Percentiles rank a stretch among this genome's conserved stretches.
Conservation (phyloP, 2,113 vertebrate genomes). For the Apteryx mantelli region DNA sequence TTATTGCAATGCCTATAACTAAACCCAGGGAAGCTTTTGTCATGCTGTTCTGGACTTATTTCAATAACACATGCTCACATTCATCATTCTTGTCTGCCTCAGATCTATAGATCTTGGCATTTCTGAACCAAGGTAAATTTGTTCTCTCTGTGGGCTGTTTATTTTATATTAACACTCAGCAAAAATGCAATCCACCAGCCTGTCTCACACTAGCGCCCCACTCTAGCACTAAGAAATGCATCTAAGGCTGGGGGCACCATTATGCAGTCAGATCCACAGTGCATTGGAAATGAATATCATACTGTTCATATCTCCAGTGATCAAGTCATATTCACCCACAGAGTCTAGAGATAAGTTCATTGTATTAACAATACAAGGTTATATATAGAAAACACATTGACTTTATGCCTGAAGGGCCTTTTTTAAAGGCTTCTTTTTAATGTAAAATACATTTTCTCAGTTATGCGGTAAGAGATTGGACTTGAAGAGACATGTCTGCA, state of each 20-base stretch:
- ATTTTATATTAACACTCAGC: conserved; percentile 18
- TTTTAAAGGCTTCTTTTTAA: conserved; percentile 65
- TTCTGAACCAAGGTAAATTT: conserved; percentile 28
- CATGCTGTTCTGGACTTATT: neutral
- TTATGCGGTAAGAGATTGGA: conserved; percentile 21
- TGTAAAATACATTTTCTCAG: conserved; percentile 69
- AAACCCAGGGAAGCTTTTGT: neutral
- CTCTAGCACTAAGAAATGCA: conserved; percentile 35
- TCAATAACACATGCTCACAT: conserved; percentile 9
- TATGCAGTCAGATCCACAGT: neutral
- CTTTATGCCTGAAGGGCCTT: conserved; percentile 49
- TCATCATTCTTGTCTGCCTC: conserved; percentile 22
- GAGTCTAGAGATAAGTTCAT: conserved; percentile 45
- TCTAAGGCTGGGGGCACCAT: neutral
- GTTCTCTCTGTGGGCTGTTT: conserved; percentile 32
- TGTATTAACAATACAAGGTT: conserved; percentile 43
- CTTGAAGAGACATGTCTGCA: conserved; percentile 58
- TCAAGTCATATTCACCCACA: conserved; percentile 42
- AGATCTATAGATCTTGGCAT: conserved; percentile 1
- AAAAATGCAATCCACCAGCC: conserved; percentile 10
- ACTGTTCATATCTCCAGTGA: conserved; percentile 18
- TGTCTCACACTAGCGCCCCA: conserved; percentile 4
- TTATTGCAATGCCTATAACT: neutral
- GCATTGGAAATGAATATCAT: conserved; percentile 25
- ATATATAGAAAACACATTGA: conserved; percentile 32